These are phyloP conservation scores for Tetropium fuscum DNA, from an alignment of 2,888 invertebrate species.

Conservation along the genomic window DNA sequence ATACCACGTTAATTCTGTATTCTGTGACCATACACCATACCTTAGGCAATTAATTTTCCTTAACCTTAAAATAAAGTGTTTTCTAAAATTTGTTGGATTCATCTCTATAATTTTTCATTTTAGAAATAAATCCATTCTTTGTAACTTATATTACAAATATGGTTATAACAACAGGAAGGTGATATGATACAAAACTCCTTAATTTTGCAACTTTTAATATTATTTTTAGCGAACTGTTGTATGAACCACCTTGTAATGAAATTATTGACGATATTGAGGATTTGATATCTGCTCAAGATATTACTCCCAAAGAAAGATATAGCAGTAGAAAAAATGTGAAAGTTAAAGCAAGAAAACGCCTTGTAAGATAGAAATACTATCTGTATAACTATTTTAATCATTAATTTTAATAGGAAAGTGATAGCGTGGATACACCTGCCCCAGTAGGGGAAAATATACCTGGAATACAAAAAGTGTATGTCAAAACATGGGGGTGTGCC, in stretches of 20 bases:
- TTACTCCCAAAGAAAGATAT: conserved; percentile 83
- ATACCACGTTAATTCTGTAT: too few relatives aligned
- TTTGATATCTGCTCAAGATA: conserved; percentile 82
- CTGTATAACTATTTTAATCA: background rate
- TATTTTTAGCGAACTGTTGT: background rate
- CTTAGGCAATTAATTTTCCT: too few relatives aligned
- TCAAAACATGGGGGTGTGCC: conserved; percentile 98
- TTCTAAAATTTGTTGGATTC: background rate
- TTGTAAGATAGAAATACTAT: conserved; percentile 23
- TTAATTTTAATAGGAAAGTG: conserved; percentile 18
- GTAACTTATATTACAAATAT: background rate
- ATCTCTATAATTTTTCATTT: background rate
- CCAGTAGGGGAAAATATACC: conserved; percentile 63
- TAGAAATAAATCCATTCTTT: background rate
- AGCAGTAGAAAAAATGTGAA: conserved; percentile 78
- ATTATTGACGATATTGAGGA: conserved; percentile 88
- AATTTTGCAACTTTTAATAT: background rate
- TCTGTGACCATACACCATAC: too few relatives aligned
- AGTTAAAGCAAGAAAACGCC: conserved; percentile 68
- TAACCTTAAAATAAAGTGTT: background rate
- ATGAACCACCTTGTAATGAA: conserved; percentile 68
- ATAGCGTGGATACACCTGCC: conserved; percentile 33
- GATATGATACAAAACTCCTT: background rate
- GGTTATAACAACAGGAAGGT: background rate
- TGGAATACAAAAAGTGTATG: conserved; percentile 84